Evolutionary conservation across 1,140 invertebrate genomes (phyloP), one percentile per base, ranked within the genome.

Genomic region (Ditylenchus dipsaci): DNA sequence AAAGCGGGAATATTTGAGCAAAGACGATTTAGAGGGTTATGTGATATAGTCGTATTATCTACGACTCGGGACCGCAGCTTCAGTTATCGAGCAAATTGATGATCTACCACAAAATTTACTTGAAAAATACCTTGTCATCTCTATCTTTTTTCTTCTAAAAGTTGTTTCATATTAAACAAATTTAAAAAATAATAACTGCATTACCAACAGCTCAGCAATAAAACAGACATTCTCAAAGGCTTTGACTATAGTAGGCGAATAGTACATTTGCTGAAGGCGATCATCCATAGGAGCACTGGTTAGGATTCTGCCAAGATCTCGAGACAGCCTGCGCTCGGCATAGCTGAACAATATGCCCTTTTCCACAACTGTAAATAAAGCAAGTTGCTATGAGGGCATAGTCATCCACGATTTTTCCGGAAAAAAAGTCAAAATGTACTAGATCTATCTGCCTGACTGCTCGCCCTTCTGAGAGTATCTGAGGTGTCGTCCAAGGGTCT

Each of bases 141-240:
- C 76, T 56, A 68, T 81, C 80, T 65, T 81, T 81, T 65, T 82
- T 82, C 63, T 82, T 82, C 49, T 53, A 17, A 3, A 53, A 53
- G 3, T 3, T 21, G 23, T 53, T 53, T 21, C 15, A 7, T 53
- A 7, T 21, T 53, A 5, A 3, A 53, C 3, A 38, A 38, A 38
- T 11, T 53, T 7, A 53, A 19, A 17, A 7, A 53, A 17, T 8
- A 7, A 8, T 53, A 26, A 53, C 8, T 53, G 23, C 15, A 5
- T 53, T 53, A 53, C 49, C 43, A 81, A 38, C 43, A 81, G 33
- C 60, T 83, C 79, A 1, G 79, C 79, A 56, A 81, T 81, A 68
- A 83, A 81, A 61, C 79, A 81, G 63, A 81, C 74, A 57, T 81
- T 81, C 61, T 83, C 81, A 53, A 83, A 81, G 11, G 79, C 79